Percentiles rank a stretch among this genome's conserved stretches.
phyloP scores from a whole-genome alignment of 2,113 vertebrate genomes.

The Silurus asotus region DNA sequence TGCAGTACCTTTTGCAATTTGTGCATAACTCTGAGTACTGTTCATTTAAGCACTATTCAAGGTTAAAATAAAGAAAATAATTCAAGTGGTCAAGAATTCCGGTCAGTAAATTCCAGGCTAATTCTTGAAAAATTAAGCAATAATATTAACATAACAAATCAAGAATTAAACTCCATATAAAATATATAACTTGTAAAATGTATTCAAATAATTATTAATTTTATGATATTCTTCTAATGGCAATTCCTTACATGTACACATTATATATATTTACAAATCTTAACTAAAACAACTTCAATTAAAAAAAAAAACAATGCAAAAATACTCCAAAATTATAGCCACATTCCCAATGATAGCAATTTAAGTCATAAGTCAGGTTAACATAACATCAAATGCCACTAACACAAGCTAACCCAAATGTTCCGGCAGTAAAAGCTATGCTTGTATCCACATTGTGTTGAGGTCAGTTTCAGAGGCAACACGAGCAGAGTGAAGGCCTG shows the following conservation, averaged over 20 bases:
- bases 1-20: background rate
- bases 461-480: conserved; percentile 49
- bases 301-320: conserved; percentile 28
- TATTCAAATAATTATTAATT: background rate
- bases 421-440: conserved; percentile 55
- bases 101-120: background rate
- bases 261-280: background rate
- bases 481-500: conserved; percentile 44
- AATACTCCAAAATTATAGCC: conserved; percentile 17
- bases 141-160: background rate
- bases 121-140: background rate
- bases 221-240: background rate
- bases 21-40: background rate
- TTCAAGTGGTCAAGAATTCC: background rate
- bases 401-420: conserved; percentile 56
- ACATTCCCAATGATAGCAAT: conserved; percentile 50
- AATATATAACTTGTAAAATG: background rate
- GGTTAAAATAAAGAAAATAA: background rate
- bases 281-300: conserved; percentile 12
- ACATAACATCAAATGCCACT: conserved; percentile 53
- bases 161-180: background rate
- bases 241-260: too few relatives aligned
- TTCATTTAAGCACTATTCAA: background rate
- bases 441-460: conserved; percentile 47
- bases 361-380: conserved; percentile 57